Evolutionary conservation across 2,888 invertebrate genomes (phyloP).

Genomic region (Dryobotodes eremita): DNA sequence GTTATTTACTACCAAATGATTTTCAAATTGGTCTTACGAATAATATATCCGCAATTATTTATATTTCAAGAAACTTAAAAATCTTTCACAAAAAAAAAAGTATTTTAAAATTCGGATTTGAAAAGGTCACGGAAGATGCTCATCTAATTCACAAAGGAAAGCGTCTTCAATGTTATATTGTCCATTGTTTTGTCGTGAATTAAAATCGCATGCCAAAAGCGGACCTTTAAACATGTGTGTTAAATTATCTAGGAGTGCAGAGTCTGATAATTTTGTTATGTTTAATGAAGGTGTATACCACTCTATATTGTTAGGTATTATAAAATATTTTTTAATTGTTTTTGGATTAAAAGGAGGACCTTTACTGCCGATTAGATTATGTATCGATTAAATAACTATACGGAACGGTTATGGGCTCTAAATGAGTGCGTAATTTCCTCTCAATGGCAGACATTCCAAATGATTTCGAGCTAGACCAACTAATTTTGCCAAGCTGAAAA

Average conservation of each 20-base stretch:
- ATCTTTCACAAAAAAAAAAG: neutral
- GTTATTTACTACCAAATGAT: neutral
- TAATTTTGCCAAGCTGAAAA: too few relatives aligned
- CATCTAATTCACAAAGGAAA: constrained; percentile 23
- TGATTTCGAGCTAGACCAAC: neutral
- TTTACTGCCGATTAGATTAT: neutral
- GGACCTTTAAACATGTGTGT: constrained; percentile 27
- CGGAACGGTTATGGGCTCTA: neutral
- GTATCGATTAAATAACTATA: neutral
- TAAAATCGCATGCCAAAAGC: neutral
- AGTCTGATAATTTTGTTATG: neutral
- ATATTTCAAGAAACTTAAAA: neutral
- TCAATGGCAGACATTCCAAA: neutral
- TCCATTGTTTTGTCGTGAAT: neutral
- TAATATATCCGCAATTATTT: neutral
- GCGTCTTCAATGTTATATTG: neutral
- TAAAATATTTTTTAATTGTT: neutral
- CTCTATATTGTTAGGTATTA: neutral
- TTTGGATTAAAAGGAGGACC: neutral
- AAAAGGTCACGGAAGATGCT: constrained; percentile 14
- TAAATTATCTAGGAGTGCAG: constrained; percentile 16
- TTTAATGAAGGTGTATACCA: neutral
- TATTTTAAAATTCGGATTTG: constrained; percentile 9
- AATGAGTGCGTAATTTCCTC: neutral
- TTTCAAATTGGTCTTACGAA: neutral